Evolutionary conservation across 2,888 invertebrate genomes (phyloP), one percentile per base, ranked within the genome.

Genomic region (Euproctis similis): DNA sequence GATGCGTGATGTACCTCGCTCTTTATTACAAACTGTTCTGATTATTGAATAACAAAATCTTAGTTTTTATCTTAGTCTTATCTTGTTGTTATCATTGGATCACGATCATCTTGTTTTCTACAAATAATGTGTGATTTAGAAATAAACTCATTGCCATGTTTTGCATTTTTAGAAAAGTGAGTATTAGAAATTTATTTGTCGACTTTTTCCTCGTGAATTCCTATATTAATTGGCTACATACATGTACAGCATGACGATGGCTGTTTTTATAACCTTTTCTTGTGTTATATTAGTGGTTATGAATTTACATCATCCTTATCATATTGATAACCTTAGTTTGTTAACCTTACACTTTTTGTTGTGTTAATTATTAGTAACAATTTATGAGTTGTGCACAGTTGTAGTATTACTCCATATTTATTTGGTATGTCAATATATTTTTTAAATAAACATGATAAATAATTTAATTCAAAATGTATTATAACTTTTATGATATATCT

Each of bases 121-220:
- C 40, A 52, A 66, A 60, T 40, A 47, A 48, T 59, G 42, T 44
- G 41, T 42, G 34, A 37, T 39, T 34, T 49, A 24, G 39, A 34
- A 49, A 36, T 43, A 36, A 37, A 33, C 37, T 34, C 40, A 43
- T 43, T 58, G 49, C 32, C 37, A 81, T 81, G 81, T 78, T 78
- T 72, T 78, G 70, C 53, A 61, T 78, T 56, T 59, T 72, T 28
- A 67, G 62, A 61, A 82, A 77, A 77, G 81, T 81, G 61, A 49
- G 69, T 67, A 14, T 14, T 14, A 4, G 6, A 14, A 6, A 14
- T 14, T 14, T 14, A 4, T 14, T 14, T 14, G 4, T n/a, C n/a
- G n/a, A n/a, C n/a, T n/a, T n/a, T n/a, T n/a, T n/a, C n/a, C n/a
- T n/a, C n/a, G n/a, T n/a, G n/a, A n/a, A n/a, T n/a, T n/a, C n/a